These are phyloP conservation scores for Gonioctena quinquepunctata DNA, from an alignment of 1,140 invertebrate species.

Conservation along the genomic window DNA sequence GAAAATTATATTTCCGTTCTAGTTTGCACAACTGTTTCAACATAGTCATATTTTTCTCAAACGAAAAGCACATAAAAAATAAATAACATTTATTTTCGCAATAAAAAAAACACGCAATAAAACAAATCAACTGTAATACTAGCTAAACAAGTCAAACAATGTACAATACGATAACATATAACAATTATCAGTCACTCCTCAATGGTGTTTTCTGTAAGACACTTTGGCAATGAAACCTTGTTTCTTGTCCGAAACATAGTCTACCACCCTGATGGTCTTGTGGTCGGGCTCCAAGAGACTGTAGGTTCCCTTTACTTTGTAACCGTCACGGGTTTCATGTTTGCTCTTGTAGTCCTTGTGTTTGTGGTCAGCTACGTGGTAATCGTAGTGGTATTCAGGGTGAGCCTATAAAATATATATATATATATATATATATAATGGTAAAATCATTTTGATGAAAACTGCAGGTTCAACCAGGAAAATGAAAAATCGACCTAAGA, in stretches of 20 bases:
- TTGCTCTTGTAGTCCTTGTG: slow-evolving; percentile 43
- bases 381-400: slow-evolving; percentile 45
- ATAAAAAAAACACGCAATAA: no score
- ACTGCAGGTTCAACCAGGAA: no score
- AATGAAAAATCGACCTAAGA: no score
- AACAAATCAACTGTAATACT: slow-evolving; percentile 30
- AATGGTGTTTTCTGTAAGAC: slow-evolving; percentile 35
- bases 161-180: slow-evolving; percentile 18
- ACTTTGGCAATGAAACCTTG: slow-evolving; percentile 71
- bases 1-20: no score
- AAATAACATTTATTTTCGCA: slow-evolving; percentile 33
- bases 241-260: slow-evolving; percentile 57
- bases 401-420: slow-evolving; percentile 31
- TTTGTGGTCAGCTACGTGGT: slow-evolving; percentile 41
- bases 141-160: neutral
- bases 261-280: slow-evolving; percentile 51
- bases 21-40: no score
- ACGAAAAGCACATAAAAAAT: no score
- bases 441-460: no score
- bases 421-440: neutral
- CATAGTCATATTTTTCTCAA: no score
- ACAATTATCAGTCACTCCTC: neutral
- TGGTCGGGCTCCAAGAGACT: slow-evolving; percentile 56
- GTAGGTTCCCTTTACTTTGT: slow-evolving; percentile 57
- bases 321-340: slow-evolving; percentile 41